Base-by-base conservation (phyloP, 2,797 vertebrate genomes). In the Columba guinea region DNA sequence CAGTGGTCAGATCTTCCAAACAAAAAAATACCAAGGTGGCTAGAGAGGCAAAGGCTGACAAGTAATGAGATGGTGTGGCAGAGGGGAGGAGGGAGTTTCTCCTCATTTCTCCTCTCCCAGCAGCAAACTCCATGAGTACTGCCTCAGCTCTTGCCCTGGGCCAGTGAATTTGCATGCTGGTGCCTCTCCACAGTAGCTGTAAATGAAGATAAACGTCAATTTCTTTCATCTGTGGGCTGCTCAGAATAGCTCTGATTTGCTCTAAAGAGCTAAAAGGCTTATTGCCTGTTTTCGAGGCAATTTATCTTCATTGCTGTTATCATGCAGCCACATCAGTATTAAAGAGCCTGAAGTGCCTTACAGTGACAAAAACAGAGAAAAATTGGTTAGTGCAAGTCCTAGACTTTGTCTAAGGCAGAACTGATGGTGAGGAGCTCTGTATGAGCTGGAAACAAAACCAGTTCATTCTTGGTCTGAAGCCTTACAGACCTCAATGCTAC, bases 241-340 rank as follows among this genome's bases (percentile, higher is more conserved):
- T 90, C 90, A 80, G 78, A 96, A 87, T 62, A 89, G 88, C 84
- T 94, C 55, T 90, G 88, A 92, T 94, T 86, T 95, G 81, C 56
- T 90, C 90, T 90, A 75, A 94, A 92, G 80, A 95, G 88, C 95
- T 92, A 83, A 94, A 91, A 94, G 93, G 91, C 88, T 90, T 95
- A 93, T 90, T 93, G 90, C 84, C 90, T 89, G 10, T 89, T 94
- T 94, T 80, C 74, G 74, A 74, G 79, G 81, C 74, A 91, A 92
- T 96, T 95, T 94, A 83, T 96, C 90, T 96, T 96, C 95, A 94
- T 96, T 93, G 95, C 70, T 87, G 77, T 87, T 96, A 94, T 94
- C 95, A 89, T 44, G 60, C 34, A 83, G 39, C 52, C 28, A 3
- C 90, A 93, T 92, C 91, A 87, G 86, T 90, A 87, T 79, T 84